These are phyloP conservation scores for Drosophila repleta DNA, from an alignment of 1,140 invertebrate genomes.

Conservation along the genomic window DNA sequence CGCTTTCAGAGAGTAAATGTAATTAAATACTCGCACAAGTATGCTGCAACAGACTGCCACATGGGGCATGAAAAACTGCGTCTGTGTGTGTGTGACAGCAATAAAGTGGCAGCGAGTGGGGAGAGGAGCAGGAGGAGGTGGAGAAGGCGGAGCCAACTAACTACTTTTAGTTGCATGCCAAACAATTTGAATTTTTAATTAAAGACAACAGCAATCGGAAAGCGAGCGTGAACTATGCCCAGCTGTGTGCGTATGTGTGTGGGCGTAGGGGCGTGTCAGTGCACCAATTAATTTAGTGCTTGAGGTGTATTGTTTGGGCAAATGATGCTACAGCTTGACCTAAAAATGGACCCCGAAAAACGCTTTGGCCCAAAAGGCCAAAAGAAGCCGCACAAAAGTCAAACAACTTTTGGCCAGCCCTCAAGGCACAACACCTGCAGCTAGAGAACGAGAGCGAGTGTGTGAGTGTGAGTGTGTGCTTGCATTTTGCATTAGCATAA, in stretches of 20 bases:
- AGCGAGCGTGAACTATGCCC: conserved; percentile 2
- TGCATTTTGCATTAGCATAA: conserved; percentile 77
- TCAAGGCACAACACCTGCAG: conserved; percentile 50
- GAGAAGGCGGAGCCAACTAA: conserved; percentile 15
- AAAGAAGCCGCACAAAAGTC: conserved; percentile 38
- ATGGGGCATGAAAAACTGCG: conserved; percentile 1
- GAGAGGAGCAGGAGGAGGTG: not conserved
- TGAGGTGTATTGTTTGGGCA: conserved; percentile 25
- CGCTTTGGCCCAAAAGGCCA: conserved; percentile 2
- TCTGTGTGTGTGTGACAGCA: not conserved
- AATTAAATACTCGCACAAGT: conserved; percentile 43
- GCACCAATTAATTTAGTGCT: conserved; percentile 54
- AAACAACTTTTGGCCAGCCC: conserved; percentile 42
- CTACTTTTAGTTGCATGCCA: conserved; percentile 18
- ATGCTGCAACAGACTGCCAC: conserved; percentile 1
- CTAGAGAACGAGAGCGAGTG: not conserved
- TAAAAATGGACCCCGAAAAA: conserved; percentile 22
- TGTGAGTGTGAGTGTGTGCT: conserved; percentile 33
- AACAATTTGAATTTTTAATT: conserved; percentile 60
- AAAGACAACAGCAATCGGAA: conserved; percentile 39
- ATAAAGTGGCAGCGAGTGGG: not conserved
- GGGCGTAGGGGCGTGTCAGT: conserved; percentile 7
- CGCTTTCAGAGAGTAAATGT: conserved; percentile 28
- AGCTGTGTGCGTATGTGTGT: not conserved
- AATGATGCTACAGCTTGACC: conserved; percentile 37